Evolutionary conservation across 2,113 vertebrate species (phyloP).

Genomic region (Myotis brandtii): DNA sequence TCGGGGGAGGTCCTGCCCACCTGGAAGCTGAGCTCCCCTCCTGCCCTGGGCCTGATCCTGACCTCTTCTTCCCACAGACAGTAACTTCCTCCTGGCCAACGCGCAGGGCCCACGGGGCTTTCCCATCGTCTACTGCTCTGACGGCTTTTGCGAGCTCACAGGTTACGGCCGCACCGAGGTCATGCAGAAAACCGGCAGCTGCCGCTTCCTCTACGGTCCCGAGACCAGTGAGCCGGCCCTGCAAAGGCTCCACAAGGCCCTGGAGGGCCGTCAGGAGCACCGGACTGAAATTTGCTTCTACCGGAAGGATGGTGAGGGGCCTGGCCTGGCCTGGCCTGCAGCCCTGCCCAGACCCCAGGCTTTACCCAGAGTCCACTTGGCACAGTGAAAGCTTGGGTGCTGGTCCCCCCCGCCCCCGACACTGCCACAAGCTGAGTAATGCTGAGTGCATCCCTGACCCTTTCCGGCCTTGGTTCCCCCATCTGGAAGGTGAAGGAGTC

Average conservation of each 20-base stretch:
- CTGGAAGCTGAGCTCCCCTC: not conserved
- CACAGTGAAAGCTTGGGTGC: not conserved
- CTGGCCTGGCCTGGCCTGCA: not conserved
- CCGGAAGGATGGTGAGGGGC: slow-evolving; percentile 92
- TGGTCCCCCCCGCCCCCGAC: not conserved
- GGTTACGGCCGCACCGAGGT: slow-evolving; percentile 94
- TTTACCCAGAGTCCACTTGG: not conserved
- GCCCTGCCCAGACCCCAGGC: not conserved
- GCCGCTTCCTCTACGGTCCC: slow-evolving; percentile 93
- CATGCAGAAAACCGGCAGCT: slow-evolving; percentile 97
- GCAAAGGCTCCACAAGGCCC: slow-evolving; percentile 92
- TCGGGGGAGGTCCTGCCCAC: not conserved
- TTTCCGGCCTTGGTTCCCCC: not conserved
- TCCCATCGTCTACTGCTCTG: slow-evolving; percentile 97
- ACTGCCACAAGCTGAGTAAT: not conserved
- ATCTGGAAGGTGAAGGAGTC: not conserved
- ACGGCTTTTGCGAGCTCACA: slow-evolving; percentile 97
- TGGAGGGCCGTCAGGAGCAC: slow-evolving; percentile 94
- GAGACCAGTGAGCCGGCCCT: slow-evolving; percentile 92
- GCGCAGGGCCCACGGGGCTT: slow-evolving; percentile 93
- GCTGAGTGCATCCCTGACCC: not conserved
- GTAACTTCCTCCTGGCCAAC: slow-evolving; percentile 98
- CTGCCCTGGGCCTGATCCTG: slow-evolving; percentile 51
- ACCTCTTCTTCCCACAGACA: slow-evolving; percentile 88
- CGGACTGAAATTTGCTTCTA: slow-evolving; percentile 96